These are phyloP conservation scores for Aeoliscus strigatus DNA, from an alignment of 2,797 vertebrate species.

Conservation along the genomic window DNA sequence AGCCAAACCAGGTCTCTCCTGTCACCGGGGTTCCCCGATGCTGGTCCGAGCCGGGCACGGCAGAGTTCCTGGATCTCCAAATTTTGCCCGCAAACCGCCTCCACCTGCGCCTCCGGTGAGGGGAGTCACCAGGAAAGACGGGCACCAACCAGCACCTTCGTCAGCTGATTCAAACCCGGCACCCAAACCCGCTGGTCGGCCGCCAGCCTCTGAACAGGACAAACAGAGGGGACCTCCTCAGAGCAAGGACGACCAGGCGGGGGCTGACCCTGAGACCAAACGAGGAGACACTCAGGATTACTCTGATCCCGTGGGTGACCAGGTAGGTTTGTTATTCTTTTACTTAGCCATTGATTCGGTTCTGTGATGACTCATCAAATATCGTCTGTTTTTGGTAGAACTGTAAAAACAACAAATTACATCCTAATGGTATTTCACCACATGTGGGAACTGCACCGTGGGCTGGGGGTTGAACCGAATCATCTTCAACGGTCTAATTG, in stretches of 20 bases:
- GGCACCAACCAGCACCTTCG: slow-evolving; percentile 15
- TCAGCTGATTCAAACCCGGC: slow-evolving; percentile 18
- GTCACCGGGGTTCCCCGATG: slow-evolving; percentile 69
- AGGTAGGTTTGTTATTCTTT: slow-evolving; percentile 59
- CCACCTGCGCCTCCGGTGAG: slow-evolving; percentile 78
- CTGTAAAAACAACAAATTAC: no score
- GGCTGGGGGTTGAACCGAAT: no score
- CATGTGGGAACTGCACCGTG: no score
- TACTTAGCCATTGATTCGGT: no score
- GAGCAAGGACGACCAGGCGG: slow-evolving; percentile 37
- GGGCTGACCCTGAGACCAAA: slow-evolving; percentile 48
- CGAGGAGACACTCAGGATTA: slow-evolving; percentile 49
- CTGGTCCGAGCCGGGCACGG: slow-evolving; percentile 65
- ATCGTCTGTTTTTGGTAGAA: no score
- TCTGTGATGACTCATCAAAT: no score
- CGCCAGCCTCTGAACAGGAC: slow-evolving; percentile 30
- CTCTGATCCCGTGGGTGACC: slow-evolving; percentile 52
- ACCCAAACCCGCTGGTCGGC: slow-evolving; percentile 26
- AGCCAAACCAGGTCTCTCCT: slow-evolving; percentile 55
- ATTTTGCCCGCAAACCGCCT: slow-evolving; percentile 72
- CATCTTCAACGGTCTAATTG: background rate
- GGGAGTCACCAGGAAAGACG: slow-evolving; percentile 75
- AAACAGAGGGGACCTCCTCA: slow-evolving; percentile 29
- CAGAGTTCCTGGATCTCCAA: slow-evolving; percentile 70
- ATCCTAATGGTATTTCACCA: no score